Base-by-base conservation (phyloP, 2,797 vertebrate genomes). In the Echeneis naucrates region DNA sequence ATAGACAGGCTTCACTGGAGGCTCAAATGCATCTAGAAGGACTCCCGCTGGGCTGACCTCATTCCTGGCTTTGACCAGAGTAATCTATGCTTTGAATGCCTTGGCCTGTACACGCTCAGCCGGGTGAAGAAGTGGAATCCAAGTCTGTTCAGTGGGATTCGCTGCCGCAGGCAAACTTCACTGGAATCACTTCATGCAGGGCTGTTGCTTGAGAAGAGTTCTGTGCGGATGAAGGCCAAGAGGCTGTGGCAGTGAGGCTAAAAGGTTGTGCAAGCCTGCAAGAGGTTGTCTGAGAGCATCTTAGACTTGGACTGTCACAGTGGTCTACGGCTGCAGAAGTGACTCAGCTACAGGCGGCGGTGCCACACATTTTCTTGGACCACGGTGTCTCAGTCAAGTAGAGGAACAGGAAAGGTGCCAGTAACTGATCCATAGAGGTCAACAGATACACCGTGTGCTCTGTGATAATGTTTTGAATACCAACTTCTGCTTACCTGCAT, bases 11-110 rank as follows among this genome's bases (percentile, higher is more conserved):
- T 64, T 82, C 74, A 75, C 68, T 64, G 55, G 58, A 78, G 68
- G 79, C 79, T 86, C 85, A 76, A 44, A 77, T 85, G 81, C 79
- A 84, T 86, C 72, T 77, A 77, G 81, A 84, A 74, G 78, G 82
- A 75, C 87, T 84, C 91, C 88, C 35, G 70, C 88, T 89, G 89
- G 68, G 86, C 64, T 93, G 91, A 90, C 91, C 92, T 93, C 87
- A 90, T 91, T 91, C 81, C 83, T 78, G 80, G 73, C 83, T 87
- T 79, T 81, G 87, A 81, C 83, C 88, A 73, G 69, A 76, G 85
- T 89, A 90, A 89, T 91, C 88, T 92, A 87, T 81, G 88, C 87
- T 84, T 76, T 86, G 76, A 88, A 84, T 83, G 82, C 76, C 69
- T 74, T 17, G 62, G 82, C 68, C 78, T 59, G 79, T 40, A n/a